Evolutionary conservation across 2,888 invertebrate genomes (phyloP).

Genomic region (Drosophila formosana): DNA sequence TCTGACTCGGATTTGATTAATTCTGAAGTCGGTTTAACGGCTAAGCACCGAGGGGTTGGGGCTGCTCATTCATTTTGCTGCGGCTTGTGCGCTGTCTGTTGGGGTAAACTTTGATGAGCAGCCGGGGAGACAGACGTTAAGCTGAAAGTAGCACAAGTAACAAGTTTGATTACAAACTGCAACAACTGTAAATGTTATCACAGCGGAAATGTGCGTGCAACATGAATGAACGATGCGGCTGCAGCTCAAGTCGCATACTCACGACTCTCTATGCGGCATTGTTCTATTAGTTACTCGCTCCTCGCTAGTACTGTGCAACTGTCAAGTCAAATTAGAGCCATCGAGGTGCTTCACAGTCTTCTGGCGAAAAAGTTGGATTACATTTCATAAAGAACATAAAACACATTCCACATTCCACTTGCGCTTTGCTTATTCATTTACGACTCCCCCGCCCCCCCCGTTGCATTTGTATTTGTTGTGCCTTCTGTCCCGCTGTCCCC

Average conservation of each 20-base stretch:
- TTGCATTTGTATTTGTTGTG: background rate
- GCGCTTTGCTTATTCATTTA: conserved; percentile 16
- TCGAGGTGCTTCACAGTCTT: conserved; percentile 29
- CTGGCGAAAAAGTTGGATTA: conserved; percentile 38
- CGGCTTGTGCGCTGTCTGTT: conserved; percentile 67
- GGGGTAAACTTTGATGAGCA: conserved; percentile 77
- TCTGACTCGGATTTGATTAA: conserved; percentile 78
- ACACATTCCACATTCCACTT: conserved; percentile 14
- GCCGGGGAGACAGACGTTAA: conserved; percentile 54
- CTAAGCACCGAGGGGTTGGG: conserved; percentile 45
- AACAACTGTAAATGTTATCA: conserved; percentile 77
- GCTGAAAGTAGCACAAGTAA: conserved; percentile 68
- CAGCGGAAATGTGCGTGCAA: conserved; percentile 63
- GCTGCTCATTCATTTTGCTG: conserved; percentile 69
- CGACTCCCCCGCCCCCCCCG: background rate
- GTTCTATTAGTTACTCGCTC: conserved; percentile 40
- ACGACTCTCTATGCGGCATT: conserved; percentile 20
- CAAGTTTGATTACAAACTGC: conserved; percentile 79
- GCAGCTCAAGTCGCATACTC: conserved; percentile 18
- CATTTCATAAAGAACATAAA: conserved; percentile 15
- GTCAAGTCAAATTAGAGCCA: conserved; percentile 54
- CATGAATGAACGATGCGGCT: conserved; percentile 1
- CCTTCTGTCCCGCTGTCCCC: background rate
- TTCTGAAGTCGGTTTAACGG: conserved; percentile 80
- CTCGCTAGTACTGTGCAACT: no score